Base-by-base conservation (phyloP, 2,888 invertebrate genomes). In the Parthenolecanium corni region DNA sequence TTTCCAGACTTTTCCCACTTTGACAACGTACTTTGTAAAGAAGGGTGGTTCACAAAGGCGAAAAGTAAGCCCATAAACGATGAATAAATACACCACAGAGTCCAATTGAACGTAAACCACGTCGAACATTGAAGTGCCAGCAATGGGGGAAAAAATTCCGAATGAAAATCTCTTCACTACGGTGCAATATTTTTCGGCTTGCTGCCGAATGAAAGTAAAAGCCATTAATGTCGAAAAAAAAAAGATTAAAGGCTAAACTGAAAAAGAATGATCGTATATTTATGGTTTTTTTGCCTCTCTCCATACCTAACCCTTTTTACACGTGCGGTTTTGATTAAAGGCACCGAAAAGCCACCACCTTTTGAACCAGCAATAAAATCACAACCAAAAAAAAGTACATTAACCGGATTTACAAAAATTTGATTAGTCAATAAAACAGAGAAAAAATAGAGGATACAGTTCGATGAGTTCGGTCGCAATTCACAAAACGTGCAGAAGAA, bases 161-260 rank as follows among this genome's bases (percentile, higher is more conserved):
- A 31, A 31, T 6, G 31, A 31, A 31, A 31, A 31, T 31, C 31
- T 52, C 52, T 24, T 52, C 52, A 25, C 52, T 18, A 25, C 31
- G 36, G 36, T 53, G 52, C 52, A 38, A 53, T 53, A 53, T 53
- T 53, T 44, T 44, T 53, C 38, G 12, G 38, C 44, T 21, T 12
- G 52, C 36, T 31, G 38, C 38, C 21, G 52, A 53, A 31, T 12
- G 21, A 31, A 53, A 53, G 38, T 36, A 52, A 53, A 53, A 38
- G 52, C 52, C 52, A 53, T 53, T 53, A 53, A 38, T 38, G 52
- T 53, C 52, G 38, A 18, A 38, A 53, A 53, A 53, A 18, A 38
- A 53, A 53, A 53, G 52, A 53, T 53, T 53, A 53, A 53, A 38
- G 52, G 52, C 52, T 38, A n/a, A 16, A 36, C 31, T 38, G 36